Percentiles rank a stretch among this genome's conserved stretches.
These are phyloP conservation scores for Procambarus clarkii DNA, from an alignment of 1,140 invertebrate species.

Conservation along the genomic window DNA sequence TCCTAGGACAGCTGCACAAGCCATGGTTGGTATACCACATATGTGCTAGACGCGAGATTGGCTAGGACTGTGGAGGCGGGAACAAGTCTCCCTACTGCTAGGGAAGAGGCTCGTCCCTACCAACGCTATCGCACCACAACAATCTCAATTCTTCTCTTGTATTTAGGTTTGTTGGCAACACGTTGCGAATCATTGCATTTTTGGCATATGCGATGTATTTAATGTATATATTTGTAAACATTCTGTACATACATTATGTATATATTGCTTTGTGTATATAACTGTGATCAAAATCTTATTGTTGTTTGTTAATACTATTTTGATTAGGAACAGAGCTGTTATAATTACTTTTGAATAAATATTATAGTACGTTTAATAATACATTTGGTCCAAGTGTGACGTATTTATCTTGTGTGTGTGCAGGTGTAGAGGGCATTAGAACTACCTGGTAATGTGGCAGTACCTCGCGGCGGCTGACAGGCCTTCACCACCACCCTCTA, in stretches of 20 bases:
- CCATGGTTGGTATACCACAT: not conserved
- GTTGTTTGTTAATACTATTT: not conserved
- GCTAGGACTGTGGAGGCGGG: not conserved
- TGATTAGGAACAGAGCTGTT: not conserved
- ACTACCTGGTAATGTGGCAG: not conserved
- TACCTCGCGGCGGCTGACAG: no score
- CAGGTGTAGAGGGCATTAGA: not conserved
- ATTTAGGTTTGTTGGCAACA: not conserved
- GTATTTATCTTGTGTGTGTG: not conserved
- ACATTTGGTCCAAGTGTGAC: not conserved
- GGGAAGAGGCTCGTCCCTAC: not conserved
- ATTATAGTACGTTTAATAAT: not conserved
- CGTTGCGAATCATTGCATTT: not conserved
- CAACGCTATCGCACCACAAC: not conserved
- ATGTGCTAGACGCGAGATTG: not conserved
- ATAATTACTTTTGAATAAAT: not conserved
- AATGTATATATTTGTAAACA: conserved; percentile 1
- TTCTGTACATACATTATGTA: not conserved
- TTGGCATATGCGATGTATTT: not conserved
- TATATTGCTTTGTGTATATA: conserved; percentile 1
- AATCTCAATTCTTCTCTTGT: not conserved
- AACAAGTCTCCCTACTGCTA: not conserved
- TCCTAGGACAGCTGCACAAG: no score
- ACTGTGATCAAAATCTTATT: not conserved
- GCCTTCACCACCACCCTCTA: no score